Evolutionary conservation across 1,140 invertebrate genomes (phyloP).

Genomic region (Pogonognathellus flavescens): DNA sequence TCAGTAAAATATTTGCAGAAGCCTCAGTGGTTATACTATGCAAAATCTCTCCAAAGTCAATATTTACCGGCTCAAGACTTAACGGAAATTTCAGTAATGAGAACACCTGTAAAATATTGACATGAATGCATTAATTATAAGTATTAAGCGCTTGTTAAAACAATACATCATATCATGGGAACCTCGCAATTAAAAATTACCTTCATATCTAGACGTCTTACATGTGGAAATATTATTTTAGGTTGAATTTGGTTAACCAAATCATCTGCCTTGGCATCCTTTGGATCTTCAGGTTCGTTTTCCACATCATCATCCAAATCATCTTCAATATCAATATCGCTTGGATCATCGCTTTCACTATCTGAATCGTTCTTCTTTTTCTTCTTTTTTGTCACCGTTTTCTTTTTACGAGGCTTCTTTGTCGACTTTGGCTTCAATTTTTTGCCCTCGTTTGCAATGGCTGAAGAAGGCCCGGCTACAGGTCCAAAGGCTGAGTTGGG

Average conservation of each 20-base stretch:
- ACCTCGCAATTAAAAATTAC: too few species aligned
- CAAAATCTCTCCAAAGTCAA: conserved; percentile 23
- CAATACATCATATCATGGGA: background rate
- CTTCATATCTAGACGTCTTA: conserved; percentile 44
- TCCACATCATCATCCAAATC: background rate
- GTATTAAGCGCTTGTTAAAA: background rate
- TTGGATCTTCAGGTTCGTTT: background rate
- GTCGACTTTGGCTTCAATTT: background rate
- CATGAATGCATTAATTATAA: background rate
- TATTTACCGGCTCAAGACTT: conserved; percentile 21
- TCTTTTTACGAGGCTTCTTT: conserved; percentile 15
- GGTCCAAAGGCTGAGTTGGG: background rate
- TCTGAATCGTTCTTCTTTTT: conserved; percentile 28
- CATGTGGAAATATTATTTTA: conserved; percentile 45
- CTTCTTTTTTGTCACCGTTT: conserved; percentile 46
- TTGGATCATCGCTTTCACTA: conserved; percentile 15
- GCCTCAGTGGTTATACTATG: background rate
- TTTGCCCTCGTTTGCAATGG: conserved; percentile 7
- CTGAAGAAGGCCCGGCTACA: background rate
- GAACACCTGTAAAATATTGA: conserved; percentile 54
- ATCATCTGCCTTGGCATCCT: background rate
- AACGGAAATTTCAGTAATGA: conserved; percentile 54
- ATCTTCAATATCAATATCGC: conserved; percentile 7
- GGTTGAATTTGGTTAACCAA: conserved; percentile 59
- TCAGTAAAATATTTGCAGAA: background rate